Percentiles rank a stretch among this genome's conserved stretches.
phyloP scores from a whole-genome alignment of 1,140 invertebrate species.

The Leptopilina boulardi region DNA sequence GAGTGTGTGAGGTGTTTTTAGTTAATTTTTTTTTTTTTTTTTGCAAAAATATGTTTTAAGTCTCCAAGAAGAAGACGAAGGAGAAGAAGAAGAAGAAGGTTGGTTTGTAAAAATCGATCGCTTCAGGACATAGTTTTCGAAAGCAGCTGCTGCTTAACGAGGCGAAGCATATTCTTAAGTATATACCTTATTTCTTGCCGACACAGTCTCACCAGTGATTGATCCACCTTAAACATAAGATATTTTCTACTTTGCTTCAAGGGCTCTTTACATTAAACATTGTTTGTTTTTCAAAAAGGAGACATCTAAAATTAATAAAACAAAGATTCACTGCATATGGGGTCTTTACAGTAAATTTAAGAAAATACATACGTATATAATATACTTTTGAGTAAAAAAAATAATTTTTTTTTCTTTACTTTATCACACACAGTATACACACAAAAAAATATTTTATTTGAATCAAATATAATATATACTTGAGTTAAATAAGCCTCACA shows the following conservation, averaged over 20 bases:
- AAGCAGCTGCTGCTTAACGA: conserved; percentile 28
- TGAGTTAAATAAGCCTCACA: no score
- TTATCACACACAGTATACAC: no score
- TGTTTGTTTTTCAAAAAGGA: background rate
- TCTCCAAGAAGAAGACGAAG: background rate
- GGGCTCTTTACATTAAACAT: background rate
- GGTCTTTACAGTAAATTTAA: no score
- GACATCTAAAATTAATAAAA: background rate
- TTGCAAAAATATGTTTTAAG: background rate
- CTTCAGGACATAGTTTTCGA: conserved; percentile 7
- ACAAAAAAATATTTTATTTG: no score
- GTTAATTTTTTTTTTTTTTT: background rate
- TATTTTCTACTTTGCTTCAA: background rate
- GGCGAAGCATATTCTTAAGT: conserved; percentile 22
- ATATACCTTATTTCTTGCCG: conserved; percentile 20
- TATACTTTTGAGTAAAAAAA: no score
- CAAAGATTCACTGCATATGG: no score
- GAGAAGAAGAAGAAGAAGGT: background rate
- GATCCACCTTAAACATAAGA: background rate
- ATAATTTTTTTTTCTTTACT: no score
- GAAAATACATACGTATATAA: no score
- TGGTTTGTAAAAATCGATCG: background rate
- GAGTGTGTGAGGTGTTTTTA: background rate
- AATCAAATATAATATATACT: no score
- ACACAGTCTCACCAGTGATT: conserved; percentile 16